Base-by-base conservation (phyloP, 2,888 invertebrate genomes). In the Gymnosoma rotundatum region DNA sequence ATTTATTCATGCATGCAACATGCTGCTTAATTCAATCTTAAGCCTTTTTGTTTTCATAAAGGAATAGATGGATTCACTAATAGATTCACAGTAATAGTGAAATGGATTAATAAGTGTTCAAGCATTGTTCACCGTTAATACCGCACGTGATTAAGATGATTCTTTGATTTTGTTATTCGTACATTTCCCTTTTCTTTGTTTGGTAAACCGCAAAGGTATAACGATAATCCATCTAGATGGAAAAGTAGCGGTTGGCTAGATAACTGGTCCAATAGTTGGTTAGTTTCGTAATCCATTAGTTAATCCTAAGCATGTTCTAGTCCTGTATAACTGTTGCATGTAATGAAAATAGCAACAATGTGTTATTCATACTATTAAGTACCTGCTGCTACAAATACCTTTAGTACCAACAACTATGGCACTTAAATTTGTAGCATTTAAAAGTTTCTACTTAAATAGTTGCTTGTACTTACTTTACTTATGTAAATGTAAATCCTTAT, bases 271-370 rank as follows among this genome's bases (percentile, higher is more conserved):
- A 18, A 21, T 63, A 45, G 36, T 36, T 58, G 21, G 58, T 56
- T 80, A 80, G 76, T 76, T 84, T 73, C 73, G 50, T 84, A 84
- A 83, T 76, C 79, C 80, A 66, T 42, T 67, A 76, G 60, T 58
- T 75, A 76, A 79, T 75, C 83, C 79, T 50, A 64, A 32, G 48
- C 32, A 63, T 58, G 2, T 36, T 60, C 18, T 73, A n/a, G 16
- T 60, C 14, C 48, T 25, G 20, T 4, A 52, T 20, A 70, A 70
- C 38, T 70, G 64, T 76, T 75, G 56, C 70, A 72, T 66, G 36
- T 56, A 74, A 61, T 48, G 66, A 21, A 66, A 66, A 54, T 1
- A 42, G 12, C 42, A 42, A 42, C 42, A 42, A 45, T 7, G n/a
- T 60, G 50, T 64, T 72, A 64, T 69, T 61, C 32, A 78, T 54